Percentiles rank a stretch among this genome's conserved stretches.
phyloP scores from a whole-genome alignment of 1,140 invertebrate genomes.

The Drosophila miranda region DNA sequence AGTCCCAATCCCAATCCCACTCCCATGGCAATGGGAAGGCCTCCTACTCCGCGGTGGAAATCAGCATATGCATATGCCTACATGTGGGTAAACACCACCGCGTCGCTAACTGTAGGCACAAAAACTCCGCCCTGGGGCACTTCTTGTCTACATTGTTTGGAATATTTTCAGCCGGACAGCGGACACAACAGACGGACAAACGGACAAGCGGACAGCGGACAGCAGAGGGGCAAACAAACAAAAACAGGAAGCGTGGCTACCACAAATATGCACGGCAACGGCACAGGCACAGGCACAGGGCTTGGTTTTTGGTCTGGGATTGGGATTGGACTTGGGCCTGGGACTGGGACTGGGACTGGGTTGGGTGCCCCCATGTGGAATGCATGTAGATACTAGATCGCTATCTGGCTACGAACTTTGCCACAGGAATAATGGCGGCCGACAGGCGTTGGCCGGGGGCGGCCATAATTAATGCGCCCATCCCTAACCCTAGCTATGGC shows the following conservation, averaged over 20 bases:
- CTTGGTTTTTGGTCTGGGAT: conserved; percentile 39
- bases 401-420: conserved; percentile 64
- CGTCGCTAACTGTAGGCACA: conserved; percentile 68
- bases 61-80: conserved; percentile 80
- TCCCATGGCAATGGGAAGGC: neutral
- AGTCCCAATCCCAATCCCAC: conserved; percentile 18
- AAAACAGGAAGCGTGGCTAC: conserved; percentile 80
- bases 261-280: conserved; percentile 71
- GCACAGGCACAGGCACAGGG: conserved; percentile 18
- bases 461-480: conserved; percentile 74
- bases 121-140: conserved; percentile 62
- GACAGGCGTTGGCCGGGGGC: conserved; percentile 50
- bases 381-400: conserved; percentile 74
- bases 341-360: conserved; percentile 27
- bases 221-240: conserved; percentile 58
- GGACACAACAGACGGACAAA: neutral
- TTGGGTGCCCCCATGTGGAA: conserved; percentile 13
- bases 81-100: conserved; percentile 80
- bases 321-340: conserved; percentile 27
- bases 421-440: conserved; percentile 72
- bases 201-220: conserved; percentile 20
- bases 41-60: conserved; percentile 28
- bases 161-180: conserved; percentile 39
- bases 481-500: neutral
- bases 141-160: conserved; percentile 68